Base-by-base conservation (phyloP, 2,888 invertebrate species). In the Agrotis segetum region DNA sequence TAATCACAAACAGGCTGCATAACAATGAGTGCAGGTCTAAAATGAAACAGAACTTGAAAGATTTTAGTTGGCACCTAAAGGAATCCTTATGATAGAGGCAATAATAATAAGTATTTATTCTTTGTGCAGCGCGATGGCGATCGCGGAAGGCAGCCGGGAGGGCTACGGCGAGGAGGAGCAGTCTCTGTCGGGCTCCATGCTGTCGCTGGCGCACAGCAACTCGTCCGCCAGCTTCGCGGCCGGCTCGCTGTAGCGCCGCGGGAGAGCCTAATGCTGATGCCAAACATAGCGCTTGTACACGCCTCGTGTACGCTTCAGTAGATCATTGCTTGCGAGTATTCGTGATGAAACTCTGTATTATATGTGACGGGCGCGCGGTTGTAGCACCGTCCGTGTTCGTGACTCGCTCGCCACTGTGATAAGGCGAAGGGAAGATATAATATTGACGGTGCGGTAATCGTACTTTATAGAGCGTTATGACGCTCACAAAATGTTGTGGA, bases 141-240 rank as follows among this genome's bases (percentile, higher is more conserved):
- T 99, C 92, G 98, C 98, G 70, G 99, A 99, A 94, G 98, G 98
- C 91, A 98, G 99, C 87, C 97, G 98, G 89, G 98, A 99, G 94
- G 97, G 97, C 86, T 98, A 98, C 96, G 98, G 98, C 88, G 99
- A 99, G 87, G 99, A 98, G 93, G 99, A 99, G 93, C 98, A 98
- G 90, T 98, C 99, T 91, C 97, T 99, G 87, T 99, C 99, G 74
- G 99, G 99, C 89, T 99, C 99, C 88, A 98, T 99, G 98, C 97
- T 98, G 90, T 99, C 99, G 96, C 97, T 99, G 95, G 99, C 99
- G 85, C 98, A 99, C 97, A 99, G 98, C 97, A 98, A 98, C 97
- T 99, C 99, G 96, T 98, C 99, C 89, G 98, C 98, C 90, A 98
- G 98, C 96, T 98, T 98, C 96, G 98, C 98, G 89, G 98, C 98